Percentiles rank a stretch among this genome's conserved stretches.
Evolutionary conservation across 2,888 invertebrate species (phyloP).

Genomic region (Phyto melanocephala): DNA sequence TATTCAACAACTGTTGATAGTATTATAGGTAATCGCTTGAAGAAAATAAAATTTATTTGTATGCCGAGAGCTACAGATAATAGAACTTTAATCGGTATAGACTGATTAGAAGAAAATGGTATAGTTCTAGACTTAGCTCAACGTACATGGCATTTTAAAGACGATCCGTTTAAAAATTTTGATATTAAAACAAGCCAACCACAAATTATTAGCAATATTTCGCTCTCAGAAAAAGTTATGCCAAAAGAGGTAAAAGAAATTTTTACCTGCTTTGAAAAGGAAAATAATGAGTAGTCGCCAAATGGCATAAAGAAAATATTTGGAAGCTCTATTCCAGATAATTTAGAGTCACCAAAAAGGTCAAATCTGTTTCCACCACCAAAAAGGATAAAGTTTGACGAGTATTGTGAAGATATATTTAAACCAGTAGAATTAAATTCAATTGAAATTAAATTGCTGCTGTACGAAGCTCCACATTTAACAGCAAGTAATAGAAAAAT

Average conservation of each 20-base stretch:
- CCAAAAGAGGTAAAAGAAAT: neutral
- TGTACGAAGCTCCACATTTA: neutral
- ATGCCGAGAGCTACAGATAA: conserved; percentile 24
- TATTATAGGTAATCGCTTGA: conserved; percentile 17
- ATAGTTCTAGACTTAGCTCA: conserved; percentile 18
- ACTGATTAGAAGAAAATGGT: neutral
- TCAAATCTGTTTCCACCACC: conserved; percentile 13
- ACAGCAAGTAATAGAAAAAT: neutral
- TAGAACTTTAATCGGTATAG: conserved; percentile 7
- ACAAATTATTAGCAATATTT: neutral
- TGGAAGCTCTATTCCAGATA: neutral
- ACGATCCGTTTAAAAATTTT: conserved; percentile 1
- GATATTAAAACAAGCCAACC: neutral
- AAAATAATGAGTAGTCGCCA: conserved; percentile 9
- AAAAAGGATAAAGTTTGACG: no score
- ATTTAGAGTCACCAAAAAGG: neutral
- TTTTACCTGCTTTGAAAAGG: conserved; percentile 11
- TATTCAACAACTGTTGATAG: conserved; percentile 14
- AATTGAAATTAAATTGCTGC: neutral
- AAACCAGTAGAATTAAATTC: conserved; percentile 1
- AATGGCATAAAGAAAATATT: neutral
- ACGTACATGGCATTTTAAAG: no score
- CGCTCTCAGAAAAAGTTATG: neutral
- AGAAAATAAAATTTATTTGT: conserved; percentile 17
- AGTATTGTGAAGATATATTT: neutral